These are phyloP conservation scores for Oreochromis grahami DNA, from an alignment of 2,797 vertebrate genomes.

Conservation along the genomic window DNA sequence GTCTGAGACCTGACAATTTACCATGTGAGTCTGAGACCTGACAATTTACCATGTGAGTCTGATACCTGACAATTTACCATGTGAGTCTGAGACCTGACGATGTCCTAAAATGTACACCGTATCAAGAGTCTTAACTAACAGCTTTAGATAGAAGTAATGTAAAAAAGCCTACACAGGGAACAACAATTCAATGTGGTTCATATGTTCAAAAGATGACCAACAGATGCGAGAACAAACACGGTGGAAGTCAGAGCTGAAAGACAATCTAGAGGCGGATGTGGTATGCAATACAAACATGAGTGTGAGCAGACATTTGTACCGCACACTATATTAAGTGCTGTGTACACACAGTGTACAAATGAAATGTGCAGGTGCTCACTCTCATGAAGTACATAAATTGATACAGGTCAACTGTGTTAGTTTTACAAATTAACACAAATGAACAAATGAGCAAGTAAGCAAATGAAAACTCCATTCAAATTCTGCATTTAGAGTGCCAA, in stretches of 20 bases:
- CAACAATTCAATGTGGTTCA: conserved; percentile 30
- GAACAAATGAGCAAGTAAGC: background rate
- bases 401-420: background rate
- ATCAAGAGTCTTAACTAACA: conserved; percentile 36
- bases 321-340: background rate
- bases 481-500: background rate
- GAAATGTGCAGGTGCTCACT: background rate
- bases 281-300: background rate
- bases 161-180: conserved; percentile 38
- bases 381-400: background rate
- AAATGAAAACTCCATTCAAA: background rate
- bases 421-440: background rate
- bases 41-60: too few relatives aligned
- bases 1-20: too few relatives aligned
- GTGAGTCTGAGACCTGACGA: too few relatives aligned
- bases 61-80: too few relatives aligned
- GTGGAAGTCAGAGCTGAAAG: conserved; percentile 26
- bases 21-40: too few relatives aligned
- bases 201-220: conserved; percentile 48
- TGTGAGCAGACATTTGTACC: background rate
- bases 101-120: too few relatives aligned
- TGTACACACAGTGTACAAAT: background rate
- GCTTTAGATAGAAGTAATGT: conserved; percentile 63
- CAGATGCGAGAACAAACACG: background rate
- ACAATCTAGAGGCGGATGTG: background rate